Evolutionary conservation across 2,888 invertebrate genomes (phyloP).

Genomic region (Pollenia griseotomentosa): DNA sequence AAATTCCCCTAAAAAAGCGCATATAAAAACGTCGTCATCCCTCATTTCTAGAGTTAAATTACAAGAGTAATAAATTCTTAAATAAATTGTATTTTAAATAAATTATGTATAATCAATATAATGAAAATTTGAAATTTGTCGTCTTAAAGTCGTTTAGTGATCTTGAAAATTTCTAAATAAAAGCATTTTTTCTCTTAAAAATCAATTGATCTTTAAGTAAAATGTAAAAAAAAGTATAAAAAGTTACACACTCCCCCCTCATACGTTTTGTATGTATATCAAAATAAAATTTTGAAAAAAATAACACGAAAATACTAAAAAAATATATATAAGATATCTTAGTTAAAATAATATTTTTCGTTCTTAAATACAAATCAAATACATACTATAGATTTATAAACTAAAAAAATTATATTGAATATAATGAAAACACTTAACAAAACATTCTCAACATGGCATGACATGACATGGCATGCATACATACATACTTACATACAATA

Average conservation of each 20-base stretch:
- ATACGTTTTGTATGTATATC: slow-evolving; percentile 75
- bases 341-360: slow-evolving; percentile 58
- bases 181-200: no score
- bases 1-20: slow-evolving; percentile 51
- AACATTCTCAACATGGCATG: slow-evolving; percentile 25
- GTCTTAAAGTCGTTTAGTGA: no score
- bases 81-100: no score
- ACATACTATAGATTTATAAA: no score
- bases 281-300: slow-evolving; percentile 81
- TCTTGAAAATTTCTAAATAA: no score
- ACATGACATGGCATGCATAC: slow-evolving; percentile 35
- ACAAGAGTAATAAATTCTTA: no score
- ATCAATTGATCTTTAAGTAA: slow-evolving; percentile 18
- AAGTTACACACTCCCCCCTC: slow-evolving; percentile 23
- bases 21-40: slow-evolving; percentile 49
- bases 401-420: slow-evolving; percentile 67
- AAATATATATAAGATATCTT: not conserved
- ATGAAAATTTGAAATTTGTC: no score
- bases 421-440: slow-evolving; percentile 65
- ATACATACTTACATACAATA: slow-evolving; percentile 68
- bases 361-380: slow-evolving; percentile 2
- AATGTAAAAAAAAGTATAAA: slow-evolving; percentile 54
- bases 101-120: no score
- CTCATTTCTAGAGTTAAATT: slow-evolving; percentile 47
- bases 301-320: slow-evolving; percentile 47